Base-by-base conservation (phyloP, 1,140 invertebrate genomes). In the Cotesia glomerata region DNA sequence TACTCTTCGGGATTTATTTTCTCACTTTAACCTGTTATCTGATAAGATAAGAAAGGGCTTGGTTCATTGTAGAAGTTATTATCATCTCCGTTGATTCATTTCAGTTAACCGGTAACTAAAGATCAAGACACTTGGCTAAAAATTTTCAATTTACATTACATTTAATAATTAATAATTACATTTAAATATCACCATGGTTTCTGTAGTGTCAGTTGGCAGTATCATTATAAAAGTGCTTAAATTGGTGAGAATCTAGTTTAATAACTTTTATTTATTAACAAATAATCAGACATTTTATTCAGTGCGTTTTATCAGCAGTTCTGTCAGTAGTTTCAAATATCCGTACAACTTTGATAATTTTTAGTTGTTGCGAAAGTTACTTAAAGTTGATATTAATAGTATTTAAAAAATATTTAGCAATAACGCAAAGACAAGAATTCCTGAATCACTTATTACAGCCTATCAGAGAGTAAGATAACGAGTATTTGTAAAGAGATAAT, bases 171-270 rank as follows among this genome's bases (percentile, higher is more conserved):
- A 45, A 45, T 45, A 45, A 45, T 45, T 45, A 45, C 39, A 45
- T 9, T 45, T 45, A 72, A 52, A 14, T 8, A 77, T 79, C 79
- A 91, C 85, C 88, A 94, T 93, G 92, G 91, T 92, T 80, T 93
- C 91, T 71, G 87, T 94, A 69, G 90, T 93, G 79, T 93, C 91
- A 54, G 91, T 95, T 76, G 93, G 91, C 70, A 91, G 92, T 45
- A 91, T 95, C 71, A 89, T 93, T 78, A 89, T 95, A 75, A 95
- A 94, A 90, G 87, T 91, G 14, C 85, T 94, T 16, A 95, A 95
- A 87, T 85, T 94, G 89, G 93, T 94, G 87, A 92, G 91, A 88
- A 75, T 63, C 74, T 70, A 34, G 8, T 34, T 52, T 26, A 13
- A 26, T 66, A 18, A 51, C 5, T 52, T 26, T 51, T 26, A 16